phyloP scores from a whole-genome alignment of 2,113 vertebrate species.

The Xiphias gladius region DNA sequence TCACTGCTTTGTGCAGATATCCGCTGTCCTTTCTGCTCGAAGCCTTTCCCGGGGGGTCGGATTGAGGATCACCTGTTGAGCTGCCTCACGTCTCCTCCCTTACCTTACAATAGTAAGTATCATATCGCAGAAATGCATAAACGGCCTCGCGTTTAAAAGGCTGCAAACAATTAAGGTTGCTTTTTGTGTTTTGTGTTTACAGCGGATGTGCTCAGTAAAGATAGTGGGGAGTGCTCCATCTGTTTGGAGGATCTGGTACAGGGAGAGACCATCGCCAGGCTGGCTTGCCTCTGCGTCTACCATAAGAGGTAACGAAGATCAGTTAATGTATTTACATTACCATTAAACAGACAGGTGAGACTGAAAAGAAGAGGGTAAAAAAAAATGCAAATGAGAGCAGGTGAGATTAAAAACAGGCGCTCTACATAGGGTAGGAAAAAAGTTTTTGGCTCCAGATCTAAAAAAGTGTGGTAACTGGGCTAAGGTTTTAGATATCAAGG shows the following conservation, averaged over 20 bases:
- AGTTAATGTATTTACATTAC: background rate
- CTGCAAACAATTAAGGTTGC: conserved; percentile 31
- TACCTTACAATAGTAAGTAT: conserved; percentile 86
- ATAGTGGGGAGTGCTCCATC: conserved; percentile 87
- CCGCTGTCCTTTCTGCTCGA: conserved; percentile 87
- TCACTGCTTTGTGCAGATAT: conserved; percentile 74
- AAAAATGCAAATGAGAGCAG: background rate
- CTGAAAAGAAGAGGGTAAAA: background rate
- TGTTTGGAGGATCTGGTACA: conserved; percentile 86
- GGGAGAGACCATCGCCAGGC: conserved; percentile 86
- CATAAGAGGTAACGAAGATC: conserved; percentile 83
- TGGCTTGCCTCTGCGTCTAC: conserved; percentile 88
- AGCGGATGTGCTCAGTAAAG: conserved; percentile 87
- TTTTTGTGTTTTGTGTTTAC: conserved; percentile 44
- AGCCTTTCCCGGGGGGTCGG: conserved; percentile 84
- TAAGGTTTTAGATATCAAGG: background rate
- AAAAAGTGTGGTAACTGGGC: background rate
- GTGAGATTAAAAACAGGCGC: background rate
- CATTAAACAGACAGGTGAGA: background rate
- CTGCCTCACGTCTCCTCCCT: conserved; percentile 85
- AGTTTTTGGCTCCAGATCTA: background rate
- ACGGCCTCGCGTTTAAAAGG: background rate
- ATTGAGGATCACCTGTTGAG: conserved; percentile 87
- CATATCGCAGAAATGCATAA: background rate
- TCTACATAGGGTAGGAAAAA: background rate